Evolutionary conservation across 1,140 invertebrate species (phyloP), one percentile per base, ranked within the genome.

Genomic region (Orchestia grillus): DNA sequence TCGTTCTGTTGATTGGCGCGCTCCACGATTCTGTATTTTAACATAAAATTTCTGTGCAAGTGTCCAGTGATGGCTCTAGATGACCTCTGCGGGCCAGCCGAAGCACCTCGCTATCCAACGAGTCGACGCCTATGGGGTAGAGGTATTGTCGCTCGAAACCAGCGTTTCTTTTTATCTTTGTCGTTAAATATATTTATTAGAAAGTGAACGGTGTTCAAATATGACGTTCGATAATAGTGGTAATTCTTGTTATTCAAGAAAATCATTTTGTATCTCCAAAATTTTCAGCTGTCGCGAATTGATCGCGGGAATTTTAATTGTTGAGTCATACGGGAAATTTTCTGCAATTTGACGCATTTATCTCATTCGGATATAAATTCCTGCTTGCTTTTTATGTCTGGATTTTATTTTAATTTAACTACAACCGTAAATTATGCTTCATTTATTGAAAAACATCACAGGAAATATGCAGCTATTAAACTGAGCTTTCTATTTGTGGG

Each of bases 21-120:
- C 43, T 44, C 41, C 88, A 42, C n/a, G 88, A 41, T 41, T 41
- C 43, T 42, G 43, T 42, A 44, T 44, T 90, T 90, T 44, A 44
- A 90, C 88, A 90, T 90, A 42, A 42, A 90, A 90, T 90, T 90
- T 44, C 88, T 3, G 8, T 42, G 41, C 28, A 44, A 90, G 43
- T 90, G 88, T 44, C 88, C 88, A 44, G 88, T 90, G 88, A 90
- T 90, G 88, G 43, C 62, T 90, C 88, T 0, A 90, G 88, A 90
- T 90, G 88, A 90, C 88, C 88, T 90, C 88, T 90, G 28, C 28
- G 15, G 41, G 43, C 28, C 88, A 44, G 88, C 43, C 28, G 88
- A 90, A 90, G 88, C 88, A 42, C 43, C 42, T 44, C 41, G 41
- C 43, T 43, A 44, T 77, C n/a, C 62, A 77, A 53, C 47, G 47